Conservation (phyloP, 2,113 vertebrate genomes). For the Chaetorhynchus papuensis region DNA sequence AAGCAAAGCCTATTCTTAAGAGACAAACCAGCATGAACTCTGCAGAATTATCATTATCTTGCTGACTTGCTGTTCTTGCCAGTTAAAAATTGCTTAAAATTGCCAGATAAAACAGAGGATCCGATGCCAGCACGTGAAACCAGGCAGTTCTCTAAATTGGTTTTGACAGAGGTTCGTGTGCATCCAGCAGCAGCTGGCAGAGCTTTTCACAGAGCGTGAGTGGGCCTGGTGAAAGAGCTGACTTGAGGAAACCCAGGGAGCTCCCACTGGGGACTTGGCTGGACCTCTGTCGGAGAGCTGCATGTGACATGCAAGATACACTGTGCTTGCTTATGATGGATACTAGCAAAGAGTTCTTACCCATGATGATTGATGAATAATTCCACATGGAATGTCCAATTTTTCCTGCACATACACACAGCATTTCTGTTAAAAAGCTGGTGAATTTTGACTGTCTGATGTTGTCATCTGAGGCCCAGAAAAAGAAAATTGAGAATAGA, state of each 20-base stretch:
- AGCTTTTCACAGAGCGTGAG: background rate
- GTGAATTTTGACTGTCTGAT: background rate
- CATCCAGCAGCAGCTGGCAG: background rate
- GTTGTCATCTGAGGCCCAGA: background rate
- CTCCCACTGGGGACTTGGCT: background rate
- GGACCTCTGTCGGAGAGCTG: background rate
- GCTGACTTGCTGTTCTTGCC: background rate
- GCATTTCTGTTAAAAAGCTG: background rate
- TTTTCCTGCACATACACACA: background rate
- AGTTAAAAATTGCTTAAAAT: background rate
- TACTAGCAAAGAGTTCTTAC: background rate
- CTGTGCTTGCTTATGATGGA: background rate
- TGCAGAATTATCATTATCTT: background rate
- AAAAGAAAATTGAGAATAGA: background rate
- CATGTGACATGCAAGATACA: background rate
- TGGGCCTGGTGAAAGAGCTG: background rate
- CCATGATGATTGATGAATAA: background rate
- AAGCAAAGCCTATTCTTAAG: background rate
- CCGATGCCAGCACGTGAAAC: rapidly evolving
- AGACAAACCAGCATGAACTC: background rate
- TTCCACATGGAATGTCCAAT: background rate
- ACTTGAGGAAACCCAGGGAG: background rate
- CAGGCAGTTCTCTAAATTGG: background rate
- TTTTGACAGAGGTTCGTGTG: background rate
- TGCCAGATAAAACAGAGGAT: background rate